These are phyloP conservation scores for Apoda limacodes DNA, from an alignment of 2,888 invertebrate genomes.

Conservation along the genomic window DNA sequence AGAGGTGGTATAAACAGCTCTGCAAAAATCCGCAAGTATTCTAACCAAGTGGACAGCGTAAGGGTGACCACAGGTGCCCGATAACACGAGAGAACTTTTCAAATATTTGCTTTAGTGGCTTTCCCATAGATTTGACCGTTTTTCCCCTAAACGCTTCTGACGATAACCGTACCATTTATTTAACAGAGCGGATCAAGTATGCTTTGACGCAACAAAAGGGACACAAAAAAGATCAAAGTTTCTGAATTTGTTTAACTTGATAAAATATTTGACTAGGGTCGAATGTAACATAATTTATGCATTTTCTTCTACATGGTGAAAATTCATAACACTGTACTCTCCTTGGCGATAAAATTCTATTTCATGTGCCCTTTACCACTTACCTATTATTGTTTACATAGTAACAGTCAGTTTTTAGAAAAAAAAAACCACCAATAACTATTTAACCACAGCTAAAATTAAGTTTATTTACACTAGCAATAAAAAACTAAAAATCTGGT, in stretches of 20 bases:
- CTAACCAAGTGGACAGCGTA: constrained; percentile 45
- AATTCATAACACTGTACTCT: too few relatives aligned
- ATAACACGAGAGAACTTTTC: constrained; percentile 44
- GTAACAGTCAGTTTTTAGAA: too few relatives aligned
- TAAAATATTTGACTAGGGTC: constrained; percentile 8
- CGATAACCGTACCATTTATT: constrained; percentile 55
- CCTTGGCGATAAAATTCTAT: too few relatives aligned
- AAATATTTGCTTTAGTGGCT: constrained; percentile 62
- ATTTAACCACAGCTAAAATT: too few relatives aligned
- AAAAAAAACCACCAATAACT: too few relatives aligned
- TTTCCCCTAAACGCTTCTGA: constrained; percentile 41
- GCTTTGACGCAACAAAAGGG: constrained; percentile 61
- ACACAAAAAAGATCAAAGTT: constrained; percentile 26
- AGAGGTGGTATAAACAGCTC: constrained; percentile 26
- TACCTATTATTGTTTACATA: too few relatives aligned
- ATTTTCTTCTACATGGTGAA: too few relatives aligned
- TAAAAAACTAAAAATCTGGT: too few relatives aligned
- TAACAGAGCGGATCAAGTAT: constrained; percentile 59
- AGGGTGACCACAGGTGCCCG: constrained; percentile 60
- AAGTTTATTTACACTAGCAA: too few relatives aligned
- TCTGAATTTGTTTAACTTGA: constrained; percentile 21
- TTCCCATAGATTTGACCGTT: constrained; percentile 51
- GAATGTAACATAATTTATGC: too few relatives aligned
- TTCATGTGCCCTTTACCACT: too few relatives aligned
- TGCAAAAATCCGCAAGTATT: constrained; percentile 19